Conservation (phyloP, 2,797 vertebrate genomes). For the Hephaestus fuliginosus region DNA sequence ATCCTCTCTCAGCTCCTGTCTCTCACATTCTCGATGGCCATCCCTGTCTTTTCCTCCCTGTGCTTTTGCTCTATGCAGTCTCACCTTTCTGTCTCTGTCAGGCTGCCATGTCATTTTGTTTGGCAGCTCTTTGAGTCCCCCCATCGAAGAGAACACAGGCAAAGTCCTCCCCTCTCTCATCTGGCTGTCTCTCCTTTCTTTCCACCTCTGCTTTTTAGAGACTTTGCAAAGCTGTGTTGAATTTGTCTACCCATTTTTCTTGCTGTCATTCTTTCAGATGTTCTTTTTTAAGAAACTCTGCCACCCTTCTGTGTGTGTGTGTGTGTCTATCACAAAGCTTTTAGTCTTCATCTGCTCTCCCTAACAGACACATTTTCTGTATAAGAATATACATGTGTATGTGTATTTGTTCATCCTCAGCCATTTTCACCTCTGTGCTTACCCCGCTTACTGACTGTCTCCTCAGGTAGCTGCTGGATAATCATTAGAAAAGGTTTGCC, state of each 20-base stretch:
- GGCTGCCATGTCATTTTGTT: constrained; percentile 64
- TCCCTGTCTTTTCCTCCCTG: constrained; percentile 23
- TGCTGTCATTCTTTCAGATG: constrained; percentile 49
- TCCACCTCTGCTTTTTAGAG: constrained; percentile 46
- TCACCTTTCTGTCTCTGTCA: constrained; percentile 49
- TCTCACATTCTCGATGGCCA: not conserved
- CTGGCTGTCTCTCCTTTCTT: constrained; percentile 45
- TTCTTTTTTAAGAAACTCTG: constrained; percentile 37
- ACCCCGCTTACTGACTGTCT: not conserved
- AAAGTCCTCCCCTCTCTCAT: constrained; percentile 49
- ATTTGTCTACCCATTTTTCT: constrained; percentile 58
- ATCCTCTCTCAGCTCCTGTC: constrained; percentile 23
- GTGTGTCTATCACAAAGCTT: constrained; percentile 17
- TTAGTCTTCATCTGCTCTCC: constrained; percentile 9
- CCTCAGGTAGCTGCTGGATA: not conserved
- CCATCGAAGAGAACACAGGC: constrained; percentile 54
- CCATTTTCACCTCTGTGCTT: not conserved
- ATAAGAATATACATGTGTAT: not conserved
- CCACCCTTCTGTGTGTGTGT: not conserved
- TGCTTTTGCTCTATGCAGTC: constrained; percentile 24
- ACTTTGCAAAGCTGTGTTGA: constrained; percentile 46
- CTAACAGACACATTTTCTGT: constrained; percentile 23
- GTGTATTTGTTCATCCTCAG: not conserved
- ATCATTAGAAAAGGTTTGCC: not conserved
- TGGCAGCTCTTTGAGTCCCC: constrained; percentile 73